Evolutionary conservation across 2,888 invertebrate genomes (phyloP), one percentile per base, ranked within the genome.

Genomic region (Hecatera dysodea): DNA sequence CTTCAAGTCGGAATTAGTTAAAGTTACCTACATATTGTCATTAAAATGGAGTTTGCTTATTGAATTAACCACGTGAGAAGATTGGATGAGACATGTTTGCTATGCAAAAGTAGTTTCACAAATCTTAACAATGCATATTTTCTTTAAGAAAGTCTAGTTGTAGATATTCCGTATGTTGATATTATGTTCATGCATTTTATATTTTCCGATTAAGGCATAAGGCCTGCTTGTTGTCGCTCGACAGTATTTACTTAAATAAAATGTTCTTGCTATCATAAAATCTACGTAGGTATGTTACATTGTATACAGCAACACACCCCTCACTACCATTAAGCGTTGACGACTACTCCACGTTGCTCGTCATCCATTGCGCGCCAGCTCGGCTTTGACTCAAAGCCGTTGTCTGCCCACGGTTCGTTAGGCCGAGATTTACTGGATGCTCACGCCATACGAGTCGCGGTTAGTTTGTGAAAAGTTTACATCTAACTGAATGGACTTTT

Each of bases 381-480:
- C 71, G 44, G 74, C 67, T 80, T 76, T 75, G 59, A 77, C 75
- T 81, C 80, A 81, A 85, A 83, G 74, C 75, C 72, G 68, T 77
- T 74, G 78, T 70, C 68, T 78, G 27, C 52, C 53, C 77, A 80
- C 84, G 88, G 87, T 88, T 90, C 89, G 88, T 90, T 90, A 88
- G 85, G 74, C 85, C 69, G 76, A 83, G 85, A 85, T 86, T 86
- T 86, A 83, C 83, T 78, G 73, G 67, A 70, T 62, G 53, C 78
- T 75, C 75, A 50, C 68, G 62, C 63, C 62, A 63, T 50, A 65
- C 70, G 33, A 57, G 55, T 48, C 70, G 70, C 60, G 78, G 80
- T 74, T 78, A 56, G 72, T 74, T 81, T 81, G 67, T 66, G 78
- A 79, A 81, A 72, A 88, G 73, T 80, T 85, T 44, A 61, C 67